These are phyloP conservation scores for Drusus annulatus DNA, from an alignment of 1,140 invertebrate species.

Conservation along the genomic window DNA sequence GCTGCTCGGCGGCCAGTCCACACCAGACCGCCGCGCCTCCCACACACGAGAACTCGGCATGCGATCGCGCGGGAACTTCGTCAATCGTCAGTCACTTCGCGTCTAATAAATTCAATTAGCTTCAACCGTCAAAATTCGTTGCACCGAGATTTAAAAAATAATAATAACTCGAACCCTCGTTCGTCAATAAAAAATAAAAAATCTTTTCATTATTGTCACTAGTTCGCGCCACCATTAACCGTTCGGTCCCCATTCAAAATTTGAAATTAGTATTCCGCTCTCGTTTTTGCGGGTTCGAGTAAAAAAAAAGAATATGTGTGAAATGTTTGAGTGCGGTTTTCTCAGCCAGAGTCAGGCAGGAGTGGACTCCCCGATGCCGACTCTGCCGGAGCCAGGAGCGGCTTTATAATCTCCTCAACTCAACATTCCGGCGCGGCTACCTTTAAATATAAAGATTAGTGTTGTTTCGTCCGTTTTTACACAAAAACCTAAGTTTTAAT, in stretches of 20 bases:
- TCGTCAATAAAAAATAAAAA: neutral
- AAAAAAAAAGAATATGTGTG: constrained; percentile 13
- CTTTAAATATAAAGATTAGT: neutral
- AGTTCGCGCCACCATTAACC: constrained; percentile 23
- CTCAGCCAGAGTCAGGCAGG: neutral
- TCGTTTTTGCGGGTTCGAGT: constrained; percentile 12
- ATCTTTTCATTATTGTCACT: constrained; percentile 14
- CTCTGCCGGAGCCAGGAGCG: neutral
- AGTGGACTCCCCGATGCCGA: constrained; percentile 22
- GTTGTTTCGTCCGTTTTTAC: constrained; percentile 1
- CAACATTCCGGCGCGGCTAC: neutral
- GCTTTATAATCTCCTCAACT: constrained; percentile 1
- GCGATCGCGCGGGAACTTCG: constrained; percentile 37
- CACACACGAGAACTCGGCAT: constrained; percentile 15
- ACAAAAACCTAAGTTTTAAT: neutral
- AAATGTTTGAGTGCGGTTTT: constrained; percentile 31
- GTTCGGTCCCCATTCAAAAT: constrained; percentile 15
- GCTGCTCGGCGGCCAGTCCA: constrained; percentile 32
- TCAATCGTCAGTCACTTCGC: neutral
- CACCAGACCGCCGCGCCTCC: constrained; percentile 21
- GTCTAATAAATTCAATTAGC: neutral
- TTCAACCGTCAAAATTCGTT: neutral
- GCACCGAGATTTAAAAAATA: neutral
- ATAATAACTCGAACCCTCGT: neutral
- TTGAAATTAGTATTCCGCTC: constrained; percentile 30